Conservation (phyloP, 2,888 invertebrate genomes). For the Pachydiplax longipennis region DNA sequence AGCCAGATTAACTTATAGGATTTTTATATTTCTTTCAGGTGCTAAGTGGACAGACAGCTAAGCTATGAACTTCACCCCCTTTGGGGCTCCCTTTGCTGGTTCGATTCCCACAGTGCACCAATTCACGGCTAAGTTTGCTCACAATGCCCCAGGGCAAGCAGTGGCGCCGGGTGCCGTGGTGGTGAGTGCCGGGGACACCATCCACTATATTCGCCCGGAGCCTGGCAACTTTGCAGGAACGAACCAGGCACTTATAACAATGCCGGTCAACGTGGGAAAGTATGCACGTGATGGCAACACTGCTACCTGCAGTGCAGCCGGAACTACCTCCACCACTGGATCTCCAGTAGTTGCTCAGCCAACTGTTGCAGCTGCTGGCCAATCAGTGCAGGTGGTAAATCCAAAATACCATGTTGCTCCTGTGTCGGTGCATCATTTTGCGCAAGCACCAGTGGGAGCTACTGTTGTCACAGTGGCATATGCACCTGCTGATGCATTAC, state of each 20-base stretch:
- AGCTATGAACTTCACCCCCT: constrained; percentile 79
- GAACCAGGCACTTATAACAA: constrained; percentile 68
- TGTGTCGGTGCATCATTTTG: constrained; percentile 78
- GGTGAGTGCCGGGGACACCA: constrained; percentile 73
- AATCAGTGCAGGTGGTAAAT: constrained; percentile 45
- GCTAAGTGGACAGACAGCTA: constrained; percentile 41
- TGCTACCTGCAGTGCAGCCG: constrained; percentile 21
- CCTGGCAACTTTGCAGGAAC: constrained; percentile 63
- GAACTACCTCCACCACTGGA: constrained; percentile 38
- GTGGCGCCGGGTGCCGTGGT: constrained; percentile 64
- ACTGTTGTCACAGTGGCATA: constrained; percentile 80
- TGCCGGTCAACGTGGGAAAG: constrained; percentile 72
- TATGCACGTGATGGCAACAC: constrained; percentile 23
- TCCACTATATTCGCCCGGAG: constrained; percentile 75
- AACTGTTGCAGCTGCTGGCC: constrained; percentile 19
- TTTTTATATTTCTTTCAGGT: constrained; percentile 4
- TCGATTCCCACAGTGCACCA: constrained; percentile 69
- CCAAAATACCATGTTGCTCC: constrained; percentile 74
- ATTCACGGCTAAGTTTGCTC: constrained; percentile 72
- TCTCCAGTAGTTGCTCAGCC: constrained; percentile 19
- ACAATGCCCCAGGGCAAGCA: constrained; percentile 74
- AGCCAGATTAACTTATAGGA: too few relatives aligned
- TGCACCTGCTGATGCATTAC: constrained; percentile 58
- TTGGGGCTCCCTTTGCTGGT: constrained; percentile 65
- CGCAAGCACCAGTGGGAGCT: constrained; percentile 67